Percentiles rank a stretch among this genome's conserved stretches.
Conservation (phyloP, 1,140 invertebrate species). For the Trichogramma pretiosum region DNA sequence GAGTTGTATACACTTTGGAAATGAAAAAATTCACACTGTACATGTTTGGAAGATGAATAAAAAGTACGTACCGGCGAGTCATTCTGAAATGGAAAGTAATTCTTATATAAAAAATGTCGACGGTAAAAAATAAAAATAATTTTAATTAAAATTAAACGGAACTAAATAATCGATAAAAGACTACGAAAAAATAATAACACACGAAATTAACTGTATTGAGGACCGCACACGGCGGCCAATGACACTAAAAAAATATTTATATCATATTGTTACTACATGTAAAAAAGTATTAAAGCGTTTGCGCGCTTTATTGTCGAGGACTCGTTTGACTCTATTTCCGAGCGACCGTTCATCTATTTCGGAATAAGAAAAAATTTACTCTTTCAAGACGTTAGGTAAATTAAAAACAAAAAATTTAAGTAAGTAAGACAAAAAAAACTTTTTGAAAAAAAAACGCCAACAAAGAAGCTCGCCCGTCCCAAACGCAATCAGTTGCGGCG, state of each 20-base stretch:
- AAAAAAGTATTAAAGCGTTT: constrained; percentile 3
- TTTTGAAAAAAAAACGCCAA: constrained; percentile 29
- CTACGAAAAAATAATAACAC: background rate
- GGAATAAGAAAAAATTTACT: constrained; percentile 16
- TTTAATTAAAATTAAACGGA: constrained; percentile 6
- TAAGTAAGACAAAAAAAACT: constrained; percentile 13
- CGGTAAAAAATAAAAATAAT: constrained; percentile 3
- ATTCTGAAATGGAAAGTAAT: constrained; percentile 31
- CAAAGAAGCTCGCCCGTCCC: constrained; percentile 37
- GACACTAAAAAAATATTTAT: constrained; percentile 7
- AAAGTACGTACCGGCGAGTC: constrained; percentile 25
- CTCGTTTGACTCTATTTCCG: constrained; percentile 14
- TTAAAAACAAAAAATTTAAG: constrained; percentile 5
- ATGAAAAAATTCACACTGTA: constrained; percentile 30
- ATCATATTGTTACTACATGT: constrained; percentile 8
- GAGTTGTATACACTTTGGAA: constrained; percentile 45
- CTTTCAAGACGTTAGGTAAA: constrained; percentile 7
- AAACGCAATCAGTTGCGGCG: constrained; percentile 31
- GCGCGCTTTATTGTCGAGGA: constrained; percentile 6
- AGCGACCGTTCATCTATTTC: constrained; percentile 19
- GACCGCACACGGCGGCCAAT: constrained; percentile 12
- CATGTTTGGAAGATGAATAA: constrained; percentile 27
- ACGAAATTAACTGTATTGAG: constrained; percentile 14
- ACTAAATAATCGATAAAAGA: constrained; percentile 14
- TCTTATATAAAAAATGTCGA: constrained; percentile 26